phyloP scores from a whole-genome alignment of 1,140 invertebrate species.

The Mycetomoellerius zeteki region DNA sequence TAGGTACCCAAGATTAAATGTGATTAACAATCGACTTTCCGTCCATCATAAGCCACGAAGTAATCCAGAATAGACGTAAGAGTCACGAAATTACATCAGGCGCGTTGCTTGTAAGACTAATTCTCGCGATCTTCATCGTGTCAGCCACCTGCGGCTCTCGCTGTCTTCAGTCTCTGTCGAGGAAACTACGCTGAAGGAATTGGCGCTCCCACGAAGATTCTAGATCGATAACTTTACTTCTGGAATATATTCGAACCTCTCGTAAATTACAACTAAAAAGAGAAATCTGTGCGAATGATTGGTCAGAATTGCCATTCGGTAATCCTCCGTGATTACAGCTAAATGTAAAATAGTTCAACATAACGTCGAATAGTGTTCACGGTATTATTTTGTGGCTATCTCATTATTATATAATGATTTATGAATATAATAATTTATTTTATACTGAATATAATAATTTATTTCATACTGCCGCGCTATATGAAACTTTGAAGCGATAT shows the following conservation, averaged over 20 bases:
- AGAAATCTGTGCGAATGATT: conserved; percentile 38
- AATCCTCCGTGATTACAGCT: conserved; percentile 10
- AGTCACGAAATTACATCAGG: conserved; percentile 55
- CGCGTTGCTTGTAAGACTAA: conserved; percentile 57
- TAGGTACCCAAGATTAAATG: conserved; percentile 85
- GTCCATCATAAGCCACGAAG: background rate
- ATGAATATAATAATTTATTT: conserved; percentile 5
- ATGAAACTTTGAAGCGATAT: background rate
- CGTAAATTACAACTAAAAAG: conserved; percentile 63
- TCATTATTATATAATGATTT: background rate
- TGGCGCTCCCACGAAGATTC: conserved; percentile 10
- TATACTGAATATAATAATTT: background rate
- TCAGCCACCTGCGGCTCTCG: conserved; percentile 3
- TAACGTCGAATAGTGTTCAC: background rate
- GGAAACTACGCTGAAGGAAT: background rate
- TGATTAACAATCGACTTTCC: conserved; percentile 62
- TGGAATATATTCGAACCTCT: conserved; percentile 41
- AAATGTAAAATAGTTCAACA: conserved; percentile 27
- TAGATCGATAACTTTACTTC: conserved; percentile 54
- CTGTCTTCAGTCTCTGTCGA: background rate
- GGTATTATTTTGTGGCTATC: background rate
- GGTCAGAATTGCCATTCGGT: conserved; percentile 51
- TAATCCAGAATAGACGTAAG: conserved; percentile 26
- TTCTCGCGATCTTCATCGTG: conserved; percentile 41
- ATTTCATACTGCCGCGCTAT: background rate